Evolutionary conservation across 2,113 vertebrate species (phyloP), one percentile per base, ranked within the genome.

Genomic region (Cyphomyrus plagiostoma): DNA sequence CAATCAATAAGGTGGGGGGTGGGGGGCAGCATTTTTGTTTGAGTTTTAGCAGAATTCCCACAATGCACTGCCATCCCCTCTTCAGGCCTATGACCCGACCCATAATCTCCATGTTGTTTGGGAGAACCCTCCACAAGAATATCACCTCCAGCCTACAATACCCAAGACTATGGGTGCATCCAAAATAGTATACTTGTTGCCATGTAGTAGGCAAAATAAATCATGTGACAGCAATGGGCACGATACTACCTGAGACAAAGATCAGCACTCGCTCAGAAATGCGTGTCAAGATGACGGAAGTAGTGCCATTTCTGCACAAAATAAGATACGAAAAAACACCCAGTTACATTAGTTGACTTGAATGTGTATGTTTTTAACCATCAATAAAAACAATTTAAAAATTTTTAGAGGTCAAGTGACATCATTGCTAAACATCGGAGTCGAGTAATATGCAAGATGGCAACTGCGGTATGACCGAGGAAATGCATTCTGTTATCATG

Each of bases 1-100:
- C 48, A 80, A 83, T 89, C 26, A 82, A 89, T 80, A 80, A 89
- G 53, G 10, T 5, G 53, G 53, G 26, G 42, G 88, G 62, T 17
- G 39, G 87, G 56, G 48, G 50, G 46, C 26, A 19, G 26, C 15
- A 56, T 13, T 35, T 87, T 15, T 19, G 3, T 10, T 13, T 26
- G 88, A 35, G 42, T 26, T 23, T 26, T 50, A 17, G 48, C 26
- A 46, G 70, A 53, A 39, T 82, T 89, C 74, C 21, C 21, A 82
- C 30, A 89, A 83, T 53, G 17, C 49, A 89, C 5, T 50, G 46
- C 70, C n/a, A 70, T 19, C 45, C 11, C 23, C 48, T 23, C 23
- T 46, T 23, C 4, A 70, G 0, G 45, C 9, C 62, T 0, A 48
- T n/a, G 86, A 11, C n/a, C 58, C 10, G 6, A 48, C 56, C 62